A percentile compares a stretch with the other conserved stretches of the same genome.
Conservation (phyloP, 2,888 invertebrate genomes). For the Chironomus riparius region DNA sequence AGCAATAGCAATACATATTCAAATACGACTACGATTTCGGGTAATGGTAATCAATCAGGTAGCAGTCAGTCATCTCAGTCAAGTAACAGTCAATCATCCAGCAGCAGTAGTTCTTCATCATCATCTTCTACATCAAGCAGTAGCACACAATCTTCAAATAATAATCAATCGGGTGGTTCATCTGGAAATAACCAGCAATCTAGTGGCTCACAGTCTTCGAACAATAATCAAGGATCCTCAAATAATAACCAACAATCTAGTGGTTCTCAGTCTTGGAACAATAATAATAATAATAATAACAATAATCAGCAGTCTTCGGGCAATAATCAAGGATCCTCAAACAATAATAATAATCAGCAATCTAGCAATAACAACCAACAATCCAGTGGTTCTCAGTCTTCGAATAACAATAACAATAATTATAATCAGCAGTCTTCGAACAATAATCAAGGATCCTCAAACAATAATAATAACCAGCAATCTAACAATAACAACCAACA, state of each 20-base stretch:
- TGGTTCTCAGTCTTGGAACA: neutral
- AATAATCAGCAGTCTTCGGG: constrained; percentile 10
- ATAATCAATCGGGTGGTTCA: neutral
- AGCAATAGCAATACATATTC: neutral
- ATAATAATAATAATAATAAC: neutral
- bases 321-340: neutral
- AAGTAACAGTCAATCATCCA: neutral
- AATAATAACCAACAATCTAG: constrained; percentile 29
- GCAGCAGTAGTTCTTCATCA: neutral
- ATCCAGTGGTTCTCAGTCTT: neutral
- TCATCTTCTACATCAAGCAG: neutral
- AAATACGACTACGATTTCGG: neutral
- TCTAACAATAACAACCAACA: constrained; percentile 2
- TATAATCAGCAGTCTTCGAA: too few relatives aligned
- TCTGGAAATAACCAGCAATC: neutral
- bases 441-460: constrained; percentile 17
- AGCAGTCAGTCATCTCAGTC: neutral
- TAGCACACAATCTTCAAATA: neutral
- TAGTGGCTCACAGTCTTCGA: neutral
- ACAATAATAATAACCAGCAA: constrained; percentile 16
- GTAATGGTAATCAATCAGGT: neutral
- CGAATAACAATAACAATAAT: neutral
- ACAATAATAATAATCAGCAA: neutral
- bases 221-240: constrained; percentile 14
- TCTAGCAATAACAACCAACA: neutral